Evolutionary conservation across 2,888 invertebrate genomes (phyloP), one percentile per base, ranked within the genome.

Genomic region (Coenonympha glycerion): DNA sequence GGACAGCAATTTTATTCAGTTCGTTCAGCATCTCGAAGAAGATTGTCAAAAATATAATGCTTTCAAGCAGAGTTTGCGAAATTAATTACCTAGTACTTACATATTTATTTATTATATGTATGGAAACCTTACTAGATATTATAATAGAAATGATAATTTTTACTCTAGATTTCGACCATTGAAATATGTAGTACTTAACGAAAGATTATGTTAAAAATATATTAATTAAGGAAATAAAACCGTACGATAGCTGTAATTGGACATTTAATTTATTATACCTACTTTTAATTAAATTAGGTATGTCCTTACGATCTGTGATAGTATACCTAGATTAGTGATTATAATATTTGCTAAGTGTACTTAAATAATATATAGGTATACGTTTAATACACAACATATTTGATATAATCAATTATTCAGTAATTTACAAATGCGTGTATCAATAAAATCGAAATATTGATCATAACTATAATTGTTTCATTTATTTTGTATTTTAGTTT

Each of bases 291-390:
- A 22, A n/a, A n/a, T n/a, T n/a, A n/a, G n/a, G n/a, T 50, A 53
- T 47, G 51, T 51, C 51, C 47, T 51, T 47, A 44, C 36, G 46
- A 80, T 72, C 84, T 85, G 85, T 85, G 84, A 85, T 85, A 84
- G 85, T 67, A 69, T 84, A 30, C 30, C 13, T 30, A 83, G 78
- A 70, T 63, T 66, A 46, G 41, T 48, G 47, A 47, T 42, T 47
- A 33, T 47, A 28, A 24, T 39, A 19, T 41, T 22, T 24, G 6
- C 16, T 47, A 47, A 40, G 28, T 30, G 11, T 11, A 34, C 16
- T 37, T 49, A 28, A 16, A 21, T 24, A 24, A 9, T 46, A 41
- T 3, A 6, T 21, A 21, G 9, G n/a, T n/a, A 28, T 28, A 9
- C 11, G 9, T 5, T 8, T 30, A 6, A 5, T 28, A 5, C 3